A percentile compares a stretch with the other conserved stretches of the same genome.
Conservation (phyloP, 2,888 invertebrate genomes). For the Parascotia fuliginaria region DNA sequence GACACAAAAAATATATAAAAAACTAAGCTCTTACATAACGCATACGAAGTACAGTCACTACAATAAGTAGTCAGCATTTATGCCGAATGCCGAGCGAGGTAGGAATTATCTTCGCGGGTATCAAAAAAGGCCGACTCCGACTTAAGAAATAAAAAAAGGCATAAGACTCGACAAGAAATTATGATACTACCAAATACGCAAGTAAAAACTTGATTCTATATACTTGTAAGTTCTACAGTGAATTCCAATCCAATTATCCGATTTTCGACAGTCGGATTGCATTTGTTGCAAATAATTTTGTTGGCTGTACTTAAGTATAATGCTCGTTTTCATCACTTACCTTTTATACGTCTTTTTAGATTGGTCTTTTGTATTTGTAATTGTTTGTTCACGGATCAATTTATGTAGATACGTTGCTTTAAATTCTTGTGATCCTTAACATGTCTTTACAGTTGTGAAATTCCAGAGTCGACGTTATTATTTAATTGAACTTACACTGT, state of each 20-base stretch:
- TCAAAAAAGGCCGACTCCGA: conserved; percentile 68
- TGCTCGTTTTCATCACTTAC: conserved; percentile 37
- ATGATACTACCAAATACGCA: conserved; percentile 82
- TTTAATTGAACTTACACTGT: too few relatives aligned
- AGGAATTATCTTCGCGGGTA: conserved; percentile 70
- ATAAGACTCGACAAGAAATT: conserved; percentile 74
- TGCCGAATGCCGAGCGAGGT: conserved; percentile 61
- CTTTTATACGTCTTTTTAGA: conserved; percentile 18
- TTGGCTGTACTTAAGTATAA: conserved; percentile 42
- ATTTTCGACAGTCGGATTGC: conserved; percentile 45
- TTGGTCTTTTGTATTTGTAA: neutral
- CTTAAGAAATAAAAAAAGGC: conserved; percentile 53
- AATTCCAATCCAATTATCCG: conserved; percentile 60
- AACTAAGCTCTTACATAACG: conserved; percentile 54
- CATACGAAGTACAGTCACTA: conserved; percentile 50
- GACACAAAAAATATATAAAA: conserved; percentile 49
- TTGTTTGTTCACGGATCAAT: conserved; percentile 5
- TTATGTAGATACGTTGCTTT: neutral
- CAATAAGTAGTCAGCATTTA: conserved; percentile 62
- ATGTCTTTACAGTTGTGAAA: neutral
- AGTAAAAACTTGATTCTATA: conserved; percentile 68
- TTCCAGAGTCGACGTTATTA: neutral
- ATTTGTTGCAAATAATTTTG: conserved; percentile 54
- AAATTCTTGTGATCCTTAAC: neutral
- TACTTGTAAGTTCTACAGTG: conserved; percentile 55